phyloP scores from a whole-genome alignment of 2,888 invertebrate species.

The Amiota minor region DNA sequence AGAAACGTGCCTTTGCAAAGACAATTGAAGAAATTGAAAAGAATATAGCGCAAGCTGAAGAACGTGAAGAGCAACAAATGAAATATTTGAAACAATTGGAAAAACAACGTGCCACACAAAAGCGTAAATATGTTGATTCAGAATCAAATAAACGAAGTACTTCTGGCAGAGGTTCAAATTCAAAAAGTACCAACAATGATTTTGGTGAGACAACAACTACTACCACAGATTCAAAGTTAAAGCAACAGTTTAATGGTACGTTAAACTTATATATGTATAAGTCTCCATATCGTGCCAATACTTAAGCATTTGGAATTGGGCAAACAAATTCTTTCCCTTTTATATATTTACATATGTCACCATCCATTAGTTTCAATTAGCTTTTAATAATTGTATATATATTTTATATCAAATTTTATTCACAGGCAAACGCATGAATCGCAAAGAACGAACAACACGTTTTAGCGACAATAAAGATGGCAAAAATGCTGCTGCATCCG shows the following conservation, averaged over 20 bases:
- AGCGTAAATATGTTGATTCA: background rate
- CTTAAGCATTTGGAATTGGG: no score
- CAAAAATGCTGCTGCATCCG: constrained; percentile 40
- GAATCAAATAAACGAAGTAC: background rate
- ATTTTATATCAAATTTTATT: background rate
- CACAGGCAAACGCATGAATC: constrained; percentile 68
- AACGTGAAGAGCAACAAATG: constrained; percentile 73
- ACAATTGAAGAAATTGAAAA: constrained; percentile 86
- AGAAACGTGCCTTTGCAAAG: constrained; percentile 81
- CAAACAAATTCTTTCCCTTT: background rate
- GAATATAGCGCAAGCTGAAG: constrained; percentile 79
- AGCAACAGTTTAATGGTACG: constrained; percentile 70
- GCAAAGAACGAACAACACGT: constrained; percentile 71
- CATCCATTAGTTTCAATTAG: background rate
- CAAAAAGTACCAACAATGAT: constrained; percentile 47
- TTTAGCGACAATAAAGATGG: constrained; percentile 73
- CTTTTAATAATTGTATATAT: no score
- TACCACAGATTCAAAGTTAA: constrained; percentile 62
- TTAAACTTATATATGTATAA: constrained; percentile 29
- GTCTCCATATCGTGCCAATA: no score
- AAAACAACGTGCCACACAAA: constrained; percentile 38
- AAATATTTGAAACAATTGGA: constrained; percentile 59
- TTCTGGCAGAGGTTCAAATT: constrained; percentile 28
- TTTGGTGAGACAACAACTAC: constrained; percentile 62
- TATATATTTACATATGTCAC: background rate